A percentile compares a stretch with the other conserved stretches of the same genome.
Evolutionary conservation across 2,797 vertebrate species (phyloP).

Genomic region (Lateolabrax maculatus): DNA sequence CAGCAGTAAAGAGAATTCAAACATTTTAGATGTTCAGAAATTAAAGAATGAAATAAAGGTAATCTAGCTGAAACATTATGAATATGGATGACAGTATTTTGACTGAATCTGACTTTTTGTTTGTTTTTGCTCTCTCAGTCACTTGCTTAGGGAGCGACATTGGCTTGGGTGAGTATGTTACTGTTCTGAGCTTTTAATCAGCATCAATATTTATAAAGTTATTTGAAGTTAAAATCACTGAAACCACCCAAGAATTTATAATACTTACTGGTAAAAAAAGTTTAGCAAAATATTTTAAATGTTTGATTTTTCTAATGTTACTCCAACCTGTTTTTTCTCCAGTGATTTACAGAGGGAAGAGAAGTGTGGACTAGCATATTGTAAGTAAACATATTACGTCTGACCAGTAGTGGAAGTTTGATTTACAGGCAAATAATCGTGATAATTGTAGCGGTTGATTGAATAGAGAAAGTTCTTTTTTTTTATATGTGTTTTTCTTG

Average conservation of each 20-base stretch:
- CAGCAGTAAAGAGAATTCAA: neutral
- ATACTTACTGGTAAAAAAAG: neutral
- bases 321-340: slow-evolving; percentile 53
- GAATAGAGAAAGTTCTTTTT: neutral
- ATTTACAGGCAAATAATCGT: no score
- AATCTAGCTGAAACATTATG: neutral
- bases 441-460: neutral
- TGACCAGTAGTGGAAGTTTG: neutral
- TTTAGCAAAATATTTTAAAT: neutral
- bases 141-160: slow-evolving; percentile 89
- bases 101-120: neutral
- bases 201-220: neutral
- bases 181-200: neutral
- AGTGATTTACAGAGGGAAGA: slow-evolving; percentile 95
- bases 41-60: neutral
- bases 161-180: slow-evolving; percentile 86
- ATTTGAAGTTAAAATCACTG: neutral
- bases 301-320: slow-evolving; percentile 4
- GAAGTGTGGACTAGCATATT: slow-evolving; percentile 83
- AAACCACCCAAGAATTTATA: neutral
- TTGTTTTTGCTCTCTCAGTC: slow-evolving; percentile 82
- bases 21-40: neutral
- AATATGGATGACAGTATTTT: neutral
- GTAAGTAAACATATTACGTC: slow-evolving; percentile 41
- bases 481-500: no score